Evolutionary conservation across 2,888 invertebrate genomes (phyloP), one percentile per base, ranked within the genome.

Genomic region (Ganaspis brasiliensis): DNA sequence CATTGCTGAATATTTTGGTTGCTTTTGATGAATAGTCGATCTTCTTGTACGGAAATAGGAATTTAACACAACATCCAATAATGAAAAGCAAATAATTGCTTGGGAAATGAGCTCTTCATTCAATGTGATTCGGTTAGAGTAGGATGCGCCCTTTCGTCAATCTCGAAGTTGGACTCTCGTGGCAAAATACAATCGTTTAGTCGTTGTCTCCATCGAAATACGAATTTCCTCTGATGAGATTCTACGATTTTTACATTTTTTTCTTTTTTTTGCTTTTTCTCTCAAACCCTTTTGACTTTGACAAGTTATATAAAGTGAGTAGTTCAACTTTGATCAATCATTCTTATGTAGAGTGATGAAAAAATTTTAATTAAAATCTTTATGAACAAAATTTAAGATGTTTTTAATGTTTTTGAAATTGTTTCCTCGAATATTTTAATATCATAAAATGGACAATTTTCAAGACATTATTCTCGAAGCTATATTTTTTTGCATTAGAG

Each of bases 61-160:
- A 16, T 61, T 16, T 16, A 19, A 19, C 37, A 9, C 8, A 67
- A 21, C 67, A 67, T 40, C 40, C 67, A 40, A 63, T 45, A 21
- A 40, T 37, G 21, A 67, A 21, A 67, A 67, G 67, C 67, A 67
- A 67, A 67, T 67, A 67, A 67, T 67, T 67, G 40, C 40, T 67
- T n/a, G 24, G 67, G 45, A 67, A 45, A 67, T 67, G 40, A 67
- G 40, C 37, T 24, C 14, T 67, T 26, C n/a, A 40, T 45, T 67
- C 12, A 37, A 67, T 40, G 21, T 24, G 40, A 67, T 67, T 40
- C 21, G 14, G 63, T 63, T 59, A 59, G 35, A 19, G 21, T 19
- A 63, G 63, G 37, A 63, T 40, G 19, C 37, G 61, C 37, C 61
- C 37, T 63, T 63, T 63, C 40, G 40, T 21, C 37, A 35, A 37